These are phyloP conservation scores for Abrostola tripartita DNA, from an alignment of 2,888 invertebrate genomes.

Conservation along the genomic window DNA sequence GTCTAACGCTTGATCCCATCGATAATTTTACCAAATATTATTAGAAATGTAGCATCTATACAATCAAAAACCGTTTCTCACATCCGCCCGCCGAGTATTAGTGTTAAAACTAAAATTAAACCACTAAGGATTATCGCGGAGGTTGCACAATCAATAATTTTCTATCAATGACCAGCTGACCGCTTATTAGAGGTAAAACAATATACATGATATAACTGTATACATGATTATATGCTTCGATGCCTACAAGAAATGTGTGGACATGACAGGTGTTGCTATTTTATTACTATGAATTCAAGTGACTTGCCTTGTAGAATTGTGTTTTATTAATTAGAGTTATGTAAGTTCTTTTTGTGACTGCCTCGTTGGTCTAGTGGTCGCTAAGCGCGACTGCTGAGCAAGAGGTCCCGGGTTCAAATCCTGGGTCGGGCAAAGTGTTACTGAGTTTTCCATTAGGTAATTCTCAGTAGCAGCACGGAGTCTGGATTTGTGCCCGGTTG, in stretches of 20 bases:
- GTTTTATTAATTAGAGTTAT: conserved; percentile 1
- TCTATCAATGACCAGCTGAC: conserved; percentile 82
- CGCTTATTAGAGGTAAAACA: conserved; percentile 86
- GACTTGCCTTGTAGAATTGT: neutral
- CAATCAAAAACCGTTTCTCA: conserved; percentile 54
- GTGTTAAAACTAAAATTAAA: conserved; percentile 49
- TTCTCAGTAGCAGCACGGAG: no score
- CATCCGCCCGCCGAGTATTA: conserved; percentile 51
- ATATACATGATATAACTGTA: no score
- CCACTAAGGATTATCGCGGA: conserved; percentile 46
- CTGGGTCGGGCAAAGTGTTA: no score
- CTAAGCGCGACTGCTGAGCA: no score
- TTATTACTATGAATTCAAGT: neutral
- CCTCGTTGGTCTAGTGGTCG: no score
- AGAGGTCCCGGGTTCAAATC: no score
- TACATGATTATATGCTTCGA: conserved; percentile 72
- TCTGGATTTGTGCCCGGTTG: no score
- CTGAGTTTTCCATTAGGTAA: no score
- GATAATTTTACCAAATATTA: neutral
- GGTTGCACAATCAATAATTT: conserved; percentile 81
- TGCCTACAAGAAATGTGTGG: conserved; percentile 61
- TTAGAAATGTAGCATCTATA: conserved; percentile 10
- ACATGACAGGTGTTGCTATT: conserved; percentile 47
- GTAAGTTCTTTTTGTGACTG: no score
- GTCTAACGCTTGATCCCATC: neutral